Evolutionary conservation across 2,113 vertebrate genomes (phyloP).

Genomic region (Micromys minutus): DNA sequence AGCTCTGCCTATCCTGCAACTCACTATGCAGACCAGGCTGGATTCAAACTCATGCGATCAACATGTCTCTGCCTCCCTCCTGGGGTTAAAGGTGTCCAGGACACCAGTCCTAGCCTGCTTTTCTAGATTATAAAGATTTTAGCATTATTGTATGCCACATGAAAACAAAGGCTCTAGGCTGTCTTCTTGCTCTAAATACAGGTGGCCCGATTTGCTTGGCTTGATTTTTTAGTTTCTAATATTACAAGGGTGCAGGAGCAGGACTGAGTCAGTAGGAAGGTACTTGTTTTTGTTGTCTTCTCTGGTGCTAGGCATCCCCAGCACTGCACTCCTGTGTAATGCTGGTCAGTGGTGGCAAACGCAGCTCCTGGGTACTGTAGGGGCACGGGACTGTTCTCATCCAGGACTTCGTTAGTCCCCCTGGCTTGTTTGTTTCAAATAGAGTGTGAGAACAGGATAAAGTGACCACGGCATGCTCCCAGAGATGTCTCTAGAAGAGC

Average conservation of each 20-base stretch:
- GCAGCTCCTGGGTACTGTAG: not conserved
- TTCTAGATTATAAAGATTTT: not conserved
- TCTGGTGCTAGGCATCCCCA: not conserved
- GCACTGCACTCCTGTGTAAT: no score
- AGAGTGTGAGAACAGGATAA: not conserved
- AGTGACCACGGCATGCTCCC: not conserved
- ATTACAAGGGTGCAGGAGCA: not conserved
- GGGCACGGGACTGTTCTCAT: not conserved
- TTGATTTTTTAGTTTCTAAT: not conserved
- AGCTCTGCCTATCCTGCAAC: not conserved
- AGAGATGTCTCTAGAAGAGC: not conserved
- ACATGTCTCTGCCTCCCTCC: not conserved
- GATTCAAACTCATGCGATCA: not conserved
- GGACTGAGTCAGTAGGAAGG: not conserved
- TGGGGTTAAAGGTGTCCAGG: not conserved
- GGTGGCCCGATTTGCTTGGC: not conserved
- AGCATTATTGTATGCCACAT: not conserved
- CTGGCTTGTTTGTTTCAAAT: not conserved
- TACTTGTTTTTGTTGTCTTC: not conserved
- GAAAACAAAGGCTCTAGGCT: constrained; percentile 10
- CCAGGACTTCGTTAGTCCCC: not conserved
- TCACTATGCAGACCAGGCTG: not conserved
- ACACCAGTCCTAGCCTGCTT: not conserved
- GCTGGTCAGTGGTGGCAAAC: not conserved
- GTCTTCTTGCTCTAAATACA: not conserved